These are phyloP conservation scores for Parazoanthus darwini DNA, from an alignment of 92 coral and sea anemone species.

Conservation along the genomic window DNA sequence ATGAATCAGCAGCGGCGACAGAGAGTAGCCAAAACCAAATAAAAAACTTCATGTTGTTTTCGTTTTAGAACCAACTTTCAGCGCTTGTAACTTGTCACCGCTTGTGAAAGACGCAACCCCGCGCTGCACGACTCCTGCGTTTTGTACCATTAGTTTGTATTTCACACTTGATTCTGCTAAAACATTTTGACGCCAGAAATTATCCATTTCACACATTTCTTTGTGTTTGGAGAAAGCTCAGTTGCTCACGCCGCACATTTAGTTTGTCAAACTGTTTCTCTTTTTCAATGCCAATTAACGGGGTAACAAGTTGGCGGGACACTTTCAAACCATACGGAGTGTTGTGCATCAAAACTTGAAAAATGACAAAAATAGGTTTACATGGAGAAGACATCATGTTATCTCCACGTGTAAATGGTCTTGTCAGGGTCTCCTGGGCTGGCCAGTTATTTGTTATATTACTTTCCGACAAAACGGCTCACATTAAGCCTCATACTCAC, in stretches of 20 bases:
- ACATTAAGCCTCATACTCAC: too few relatives aligned
- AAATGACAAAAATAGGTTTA: too few relatives aligned
- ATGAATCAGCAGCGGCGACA: not conserved
- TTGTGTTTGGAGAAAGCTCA: not conserved
- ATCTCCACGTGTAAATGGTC: too few relatives aligned
- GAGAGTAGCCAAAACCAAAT: not conserved
- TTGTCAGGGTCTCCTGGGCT: too few relatives aligned
- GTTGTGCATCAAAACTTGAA: too few relatives aligned
- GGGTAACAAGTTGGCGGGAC: not conserved
- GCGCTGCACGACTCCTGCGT: not conserved
- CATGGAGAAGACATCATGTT: too few relatives aligned
- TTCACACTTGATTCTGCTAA: not conserved
- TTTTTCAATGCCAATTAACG: not conserved
- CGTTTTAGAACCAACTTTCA: not conserved
- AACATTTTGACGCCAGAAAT: not conserved
- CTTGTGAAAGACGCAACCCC: not conserved
- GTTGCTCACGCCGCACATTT: not conserved
- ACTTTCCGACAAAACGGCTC: too few relatives aligned
- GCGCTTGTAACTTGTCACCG: not conserved
- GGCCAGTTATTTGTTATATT: too few relatives aligned
- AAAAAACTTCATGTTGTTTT: not conserved
- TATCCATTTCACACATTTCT: not conserved
- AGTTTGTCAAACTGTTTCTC: too few relatives aligned
- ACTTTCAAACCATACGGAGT: too few relatives aligned
- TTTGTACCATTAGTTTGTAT: not conserved